phyloP scores from a whole-genome alignment of 2,888 invertebrate genomes.

The Carabus problematicus region DNA sequence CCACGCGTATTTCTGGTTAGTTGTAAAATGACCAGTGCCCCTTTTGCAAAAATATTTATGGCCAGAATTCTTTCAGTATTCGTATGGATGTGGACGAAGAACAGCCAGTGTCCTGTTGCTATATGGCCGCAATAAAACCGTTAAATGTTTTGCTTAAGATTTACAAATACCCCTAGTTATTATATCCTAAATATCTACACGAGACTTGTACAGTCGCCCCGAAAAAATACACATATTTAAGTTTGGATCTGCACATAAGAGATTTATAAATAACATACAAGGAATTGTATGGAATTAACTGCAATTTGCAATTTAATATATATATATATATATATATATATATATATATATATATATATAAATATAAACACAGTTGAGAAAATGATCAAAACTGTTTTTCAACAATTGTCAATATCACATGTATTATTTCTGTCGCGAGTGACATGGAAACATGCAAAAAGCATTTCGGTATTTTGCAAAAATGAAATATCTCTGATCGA shows the following conservation, averaged over 20 bases:
- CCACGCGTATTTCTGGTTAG: conserved; percentile 13
- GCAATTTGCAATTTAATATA: no score
- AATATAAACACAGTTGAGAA: conserved; percentile 19
- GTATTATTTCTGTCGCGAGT: conserved; percentile 36
- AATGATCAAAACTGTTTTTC: conserved; percentile 34
- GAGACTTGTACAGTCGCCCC: neutral
- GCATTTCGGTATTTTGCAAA: conserved; percentile 40
- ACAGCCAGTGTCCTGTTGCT: conserved; percentile 21
- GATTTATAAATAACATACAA: no score
- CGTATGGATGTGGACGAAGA: conserved; percentile 4
- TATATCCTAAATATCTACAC: conserved; percentile 10
- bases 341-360: neutral
- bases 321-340: no score
- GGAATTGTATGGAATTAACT: no score
- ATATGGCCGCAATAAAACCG: conserved; percentile 30
- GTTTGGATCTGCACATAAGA: no score
- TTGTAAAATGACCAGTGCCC: conserved; percentile 8
- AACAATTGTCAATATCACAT: conserved; percentile 36
- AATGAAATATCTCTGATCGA: conserved; percentile 43
- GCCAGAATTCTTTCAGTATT: neutral
- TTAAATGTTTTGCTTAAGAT: conserved; percentile 5
- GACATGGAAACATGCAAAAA: conserved; percentile 43
- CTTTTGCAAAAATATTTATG: conserved; percentile 17
- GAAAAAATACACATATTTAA: neutral
- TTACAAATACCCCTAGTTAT: conserved; percentile 16